A percentile compares a stretch with the other conserved stretches of the same genome.
Evolutionary conservation across 1,140 invertebrate genomes (phyloP).

Genomic region (Polyergus mexicanus): DNA sequence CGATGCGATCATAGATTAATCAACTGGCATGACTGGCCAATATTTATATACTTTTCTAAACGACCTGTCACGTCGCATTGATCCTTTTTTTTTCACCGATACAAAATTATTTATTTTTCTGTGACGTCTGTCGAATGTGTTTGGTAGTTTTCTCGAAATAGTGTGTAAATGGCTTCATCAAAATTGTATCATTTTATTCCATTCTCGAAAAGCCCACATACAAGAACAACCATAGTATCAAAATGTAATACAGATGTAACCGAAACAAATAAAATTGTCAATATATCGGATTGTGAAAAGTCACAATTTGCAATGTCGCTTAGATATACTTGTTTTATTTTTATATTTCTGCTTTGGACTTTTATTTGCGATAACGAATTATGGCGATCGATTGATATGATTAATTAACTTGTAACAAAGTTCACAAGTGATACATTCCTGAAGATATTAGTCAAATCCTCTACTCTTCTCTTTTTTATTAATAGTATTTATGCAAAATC

Average conservation of each 20-base stretch:
- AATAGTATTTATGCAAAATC: neutral
- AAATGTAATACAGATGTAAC: constrained; percentile 6
- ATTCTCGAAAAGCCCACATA: constrained; percentile 20
- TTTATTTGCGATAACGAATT: neutral
- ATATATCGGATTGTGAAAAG: neutral
- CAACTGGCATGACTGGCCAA: constrained; percentile 32
- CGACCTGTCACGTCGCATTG: constrained; percentile 13
- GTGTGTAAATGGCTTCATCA: constrained; percentile 31
- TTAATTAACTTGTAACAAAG: constrained; percentile 21
- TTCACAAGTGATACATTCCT: neutral
- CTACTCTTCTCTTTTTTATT: neutral
- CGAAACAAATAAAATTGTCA: constrained; percentile 20
- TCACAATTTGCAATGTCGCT: constrained; percentile 4
- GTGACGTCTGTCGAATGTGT: neutral
- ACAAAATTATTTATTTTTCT: constrained; percentile 46
- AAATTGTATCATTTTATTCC: constrained; percentile 45
- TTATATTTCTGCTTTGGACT: neutral
- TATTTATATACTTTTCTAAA: constrained; percentile 41
- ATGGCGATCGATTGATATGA: neutral
- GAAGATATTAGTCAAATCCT: neutral
- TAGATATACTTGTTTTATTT: neutral
- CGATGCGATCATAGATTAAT: constrained; percentile 50
- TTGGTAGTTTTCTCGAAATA: constrained; percentile 5
- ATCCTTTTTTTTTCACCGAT: constrained; percentile 8
- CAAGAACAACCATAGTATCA: constrained; percentile 1